Evolutionary conservation across 2,888 invertebrate species (phyloP).

Genomic region (Campaea margaritaria): DNA sequence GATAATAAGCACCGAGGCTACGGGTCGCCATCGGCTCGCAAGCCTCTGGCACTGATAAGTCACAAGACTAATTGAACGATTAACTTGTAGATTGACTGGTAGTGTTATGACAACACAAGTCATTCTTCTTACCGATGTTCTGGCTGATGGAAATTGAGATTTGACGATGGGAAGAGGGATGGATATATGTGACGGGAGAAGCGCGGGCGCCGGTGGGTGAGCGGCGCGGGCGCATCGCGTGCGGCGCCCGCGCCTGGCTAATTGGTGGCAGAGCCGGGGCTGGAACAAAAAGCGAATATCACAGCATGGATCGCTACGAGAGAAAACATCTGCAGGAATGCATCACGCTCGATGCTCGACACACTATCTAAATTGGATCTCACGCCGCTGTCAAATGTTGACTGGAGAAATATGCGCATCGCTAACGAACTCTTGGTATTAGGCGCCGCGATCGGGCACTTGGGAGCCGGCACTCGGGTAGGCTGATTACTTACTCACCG

Average conservation of each 20-base stretch:
- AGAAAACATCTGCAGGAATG: slow-evolving; percentile 38
- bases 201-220: neutral
- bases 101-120: neutral
- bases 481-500: no score
- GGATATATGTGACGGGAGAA: neutral
- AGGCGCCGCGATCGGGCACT: neutral
- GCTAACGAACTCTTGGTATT: slow-evolving; percentile 12
- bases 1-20: slow-evolving; percentile 21
- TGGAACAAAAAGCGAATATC: slow-evolving; percentile 13
- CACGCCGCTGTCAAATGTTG: slow-evolving; percentile 35
- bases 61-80: no score
- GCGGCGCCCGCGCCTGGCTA: neutral
- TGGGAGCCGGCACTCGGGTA: neutral
- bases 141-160: neutral
- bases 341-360: slow-evolving; percentile 13
- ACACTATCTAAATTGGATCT: slow-evolving; percentile 36
- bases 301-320: slow-evolving; percentile 9
- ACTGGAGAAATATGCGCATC: slow-evolving; percentile 30
- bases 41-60: no score
- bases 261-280: neutral
- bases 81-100: neutral
- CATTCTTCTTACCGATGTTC: neutral
- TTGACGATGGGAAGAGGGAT: no score
- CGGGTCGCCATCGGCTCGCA: slow-evolving; percentile 3
- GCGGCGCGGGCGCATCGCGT: neutral